Evolutionary conservation across 2,113 vertebrate species (phyloP), one percentile per base, ranked within the genome.

Genomic region (Lonchura striata): DNA sequence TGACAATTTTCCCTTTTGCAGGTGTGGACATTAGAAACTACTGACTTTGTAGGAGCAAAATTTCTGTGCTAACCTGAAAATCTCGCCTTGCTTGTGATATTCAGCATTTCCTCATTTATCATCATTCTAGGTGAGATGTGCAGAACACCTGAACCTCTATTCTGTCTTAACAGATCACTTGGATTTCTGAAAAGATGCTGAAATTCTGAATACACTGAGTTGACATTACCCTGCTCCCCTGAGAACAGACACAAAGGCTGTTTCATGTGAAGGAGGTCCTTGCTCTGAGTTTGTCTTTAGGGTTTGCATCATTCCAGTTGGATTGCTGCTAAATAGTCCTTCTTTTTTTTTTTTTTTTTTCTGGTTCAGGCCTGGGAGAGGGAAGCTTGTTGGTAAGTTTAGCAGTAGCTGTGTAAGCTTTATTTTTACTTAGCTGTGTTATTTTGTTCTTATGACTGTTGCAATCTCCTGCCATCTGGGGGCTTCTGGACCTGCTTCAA

Each of bases 401-500:
- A 85, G 56, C 63, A 70, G 37, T 88, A 74, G 72, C 88, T 88
- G n/a, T 91, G 81, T 76, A 95, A 96, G 79, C 94, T 95, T 96
- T 91, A 92, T 95, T 97, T 97, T 96, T 75, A 76, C 70, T 90
- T 82, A 81, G 83, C 81, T 94, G 31, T 83, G 52, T 88, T 96
- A 53, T 97, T 97, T 97, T 91, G 85, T 97, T 92, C 93, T 93
- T 93, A 86, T 59, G 90, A 72, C 80, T 74, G 69, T 72, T 95
- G 56, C 56, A 70, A 47, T 91, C 28, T 18, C 95, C 93, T 90
- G 81, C 92, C 86, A 95, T 97, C 92, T 97, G 96, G 82, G 97
- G 88, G 84, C 96, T 97, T 96, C 95, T 89, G 93, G 94, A 91
- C 70, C 84, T 96, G 93, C 82, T 80, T 95, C 94, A 96, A 60